Percentiles rank a stretch among this genome's conserved stretches.
Conservation (phyloP, 2,888 invertebrate species). For the Drosophila kuntzei region DNA sequence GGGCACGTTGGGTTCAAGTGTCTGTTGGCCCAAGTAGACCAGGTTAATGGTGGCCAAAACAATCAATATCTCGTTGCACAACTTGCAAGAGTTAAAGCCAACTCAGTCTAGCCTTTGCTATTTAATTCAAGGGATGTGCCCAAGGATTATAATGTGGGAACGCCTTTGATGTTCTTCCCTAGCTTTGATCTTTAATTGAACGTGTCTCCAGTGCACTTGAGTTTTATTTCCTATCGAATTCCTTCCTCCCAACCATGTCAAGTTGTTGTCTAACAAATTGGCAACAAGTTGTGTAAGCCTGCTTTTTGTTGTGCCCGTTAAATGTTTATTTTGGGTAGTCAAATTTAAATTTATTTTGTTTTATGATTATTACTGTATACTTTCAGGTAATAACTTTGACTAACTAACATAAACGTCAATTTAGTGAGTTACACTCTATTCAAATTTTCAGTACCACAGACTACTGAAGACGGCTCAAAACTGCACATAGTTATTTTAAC, state of each 20-base stretch:
- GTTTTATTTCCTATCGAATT: slow-evolving; percentile 4
- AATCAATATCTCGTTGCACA: slow-evolving; percentile 61
- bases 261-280: slow-evolving; percentile 30
- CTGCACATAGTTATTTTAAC: slow-evolving; percentile 7
- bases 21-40: slow-evolving; percentile 69
- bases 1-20: slow-evolving; percentile 70
- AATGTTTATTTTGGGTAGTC: slow-evolving; percentile 13
- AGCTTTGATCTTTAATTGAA: slow-evolving; percentile 46
- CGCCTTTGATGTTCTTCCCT: background rate
- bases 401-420: background rate
- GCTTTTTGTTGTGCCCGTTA: background rate
- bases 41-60: slow-evolving; percentile 70
- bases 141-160: slow-evolving; percentile 1
- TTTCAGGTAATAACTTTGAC: slow-evolving; percentile 23
- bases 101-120: background rate
- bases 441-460: slow-evolving; percentile 1
- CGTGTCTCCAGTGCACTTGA: slow-evolving; percentile 37
- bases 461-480: slow-evolving; percentile 13
- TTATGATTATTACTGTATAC: slow-evolving; percentile 17
- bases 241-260: slow-evolving; percentile 44
- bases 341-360: slow-evolving; percentile 14
- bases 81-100: slow-evolving; percentile 45
- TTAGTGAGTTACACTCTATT: slow-evolving; percentile 8
- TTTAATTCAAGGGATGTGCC: slow-evolving; percentile 30
- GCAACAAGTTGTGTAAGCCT: slow-evolving; percentile 18